phyloP scores from a whole-genome alignment of 1,140 invertebrate species.

The Sycophaga agraensis region DNA sequence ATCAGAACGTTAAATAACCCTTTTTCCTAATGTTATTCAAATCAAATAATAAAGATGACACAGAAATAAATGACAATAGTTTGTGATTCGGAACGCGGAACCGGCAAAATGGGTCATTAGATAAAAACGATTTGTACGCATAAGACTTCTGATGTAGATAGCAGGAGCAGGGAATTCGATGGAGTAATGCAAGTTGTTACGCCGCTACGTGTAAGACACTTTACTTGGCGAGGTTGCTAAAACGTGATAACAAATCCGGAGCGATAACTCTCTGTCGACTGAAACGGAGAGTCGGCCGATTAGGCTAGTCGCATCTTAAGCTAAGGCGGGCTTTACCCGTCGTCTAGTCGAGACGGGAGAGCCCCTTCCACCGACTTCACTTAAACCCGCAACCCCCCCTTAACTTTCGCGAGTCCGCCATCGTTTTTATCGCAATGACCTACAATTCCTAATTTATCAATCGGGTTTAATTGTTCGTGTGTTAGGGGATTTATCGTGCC shows the following conservation, averaged over 20 bases:
- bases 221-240: conserved; percentile 3
- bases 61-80: not conserved
- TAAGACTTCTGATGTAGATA: conserved; percentile 17
- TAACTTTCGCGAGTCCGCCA: too few species aligned
- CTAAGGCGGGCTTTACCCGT: not conserved
- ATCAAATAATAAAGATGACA: too few species aligned
- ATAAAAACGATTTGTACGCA: conserved; percentile 7
- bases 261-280: conserved; percentile 24
- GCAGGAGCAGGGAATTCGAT: conserved; percentile 4
- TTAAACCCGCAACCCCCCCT: too few species aligned
- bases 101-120: conserved; percentile 21
- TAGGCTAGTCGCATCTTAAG: conserved; percentile 19
- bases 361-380: too few species aligned
- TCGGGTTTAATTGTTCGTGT: too few species aligned
- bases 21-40: too few species aligned
- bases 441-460: too few species aligned
- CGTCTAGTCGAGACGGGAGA: too few species aligned
- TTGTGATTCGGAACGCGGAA: not conserved
- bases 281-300: conserved; percentile 13
- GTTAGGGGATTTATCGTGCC: too few species aligned
- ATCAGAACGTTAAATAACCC: too few species aligned
- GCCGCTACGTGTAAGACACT: conserved; percentile 1
- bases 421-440: too few species aligned
- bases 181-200: conserved; percentile 25
- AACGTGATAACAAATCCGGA: conserved; percentile 26